Evolutionary conservation across 2,797 vertebrate species (phyloP).

Genomic region (Acipenser ruthenus): DNA sequence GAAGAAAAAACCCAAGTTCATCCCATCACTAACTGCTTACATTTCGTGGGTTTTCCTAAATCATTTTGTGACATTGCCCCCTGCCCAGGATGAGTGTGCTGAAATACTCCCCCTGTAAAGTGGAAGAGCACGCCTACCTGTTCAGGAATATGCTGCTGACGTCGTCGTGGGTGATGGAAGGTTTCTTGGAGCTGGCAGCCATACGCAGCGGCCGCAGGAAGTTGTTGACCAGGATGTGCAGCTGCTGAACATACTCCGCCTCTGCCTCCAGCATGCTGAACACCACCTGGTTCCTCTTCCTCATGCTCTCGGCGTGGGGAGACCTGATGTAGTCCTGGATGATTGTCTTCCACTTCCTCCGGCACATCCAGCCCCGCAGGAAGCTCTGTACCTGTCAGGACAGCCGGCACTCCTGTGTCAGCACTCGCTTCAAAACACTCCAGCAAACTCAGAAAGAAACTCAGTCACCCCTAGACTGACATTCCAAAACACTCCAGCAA

Average conservation of each 20-base stretch:
- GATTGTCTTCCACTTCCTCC: constrained; percentile 95
- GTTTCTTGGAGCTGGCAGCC: constrained; percentile 97
- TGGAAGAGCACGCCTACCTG: constrained; percentile 54
- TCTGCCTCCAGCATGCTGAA: constrained; percentile 98
- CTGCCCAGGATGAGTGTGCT: background rate
- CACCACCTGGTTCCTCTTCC: constrained; percentile 95
- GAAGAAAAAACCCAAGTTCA: too few relatives aligned
- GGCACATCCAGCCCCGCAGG: constrained; percentile 91
- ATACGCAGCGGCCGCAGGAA: constrained; percentile 92
- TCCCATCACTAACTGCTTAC: too few relatives aligned
- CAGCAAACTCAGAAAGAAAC: too few relatives aligned
- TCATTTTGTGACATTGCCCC: too few relatives aligned
- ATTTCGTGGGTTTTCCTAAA: too few relatives aligned
- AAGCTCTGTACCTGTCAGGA: constrained; percentile 86
- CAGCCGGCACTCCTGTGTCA: too few relatives aligned
- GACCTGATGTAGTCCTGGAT: constrained; percentile 98
- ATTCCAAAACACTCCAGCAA: too few relatives aligned
- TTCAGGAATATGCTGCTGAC: constrained; percentile 98
- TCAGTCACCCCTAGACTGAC: too few relatives aligned
- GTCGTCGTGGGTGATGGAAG: constrained; percentile 89
- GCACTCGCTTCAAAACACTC: too few relatives aligned
- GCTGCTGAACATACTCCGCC: constrained; percentile 93
- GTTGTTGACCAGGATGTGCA: constrained; percentile 94
- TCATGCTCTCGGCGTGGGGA: constrained; percentile 94
- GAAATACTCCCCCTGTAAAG: background rate